Conservation (phyloP, 2,113 vertebrate genomes). For the Gallinago media region DNA sequence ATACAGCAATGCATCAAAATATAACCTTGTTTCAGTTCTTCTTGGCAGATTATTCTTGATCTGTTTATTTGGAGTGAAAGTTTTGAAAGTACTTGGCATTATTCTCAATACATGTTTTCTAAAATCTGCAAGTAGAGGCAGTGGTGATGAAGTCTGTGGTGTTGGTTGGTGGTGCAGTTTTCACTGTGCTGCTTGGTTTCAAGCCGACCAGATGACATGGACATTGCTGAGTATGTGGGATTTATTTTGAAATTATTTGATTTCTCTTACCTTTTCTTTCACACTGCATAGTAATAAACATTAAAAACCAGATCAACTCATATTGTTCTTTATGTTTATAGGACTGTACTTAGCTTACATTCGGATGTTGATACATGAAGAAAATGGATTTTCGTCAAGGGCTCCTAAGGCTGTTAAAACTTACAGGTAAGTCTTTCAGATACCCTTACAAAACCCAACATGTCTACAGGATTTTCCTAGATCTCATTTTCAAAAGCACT, state of each 20-base stretch:
- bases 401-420: background rate
- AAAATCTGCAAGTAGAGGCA: background rate
- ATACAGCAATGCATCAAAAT: background rate
- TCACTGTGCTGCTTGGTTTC: background rate
- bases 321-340: background rate
- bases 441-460: background rate
- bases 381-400: background rate
- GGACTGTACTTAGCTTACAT: background rate
- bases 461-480: background rate
- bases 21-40: background rate
- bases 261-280: background rate
- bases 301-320: background rate
- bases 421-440: background rate
- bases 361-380: background rate
- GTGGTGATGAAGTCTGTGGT: background rate
- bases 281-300: background rate
- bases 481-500: conserved; percentile 28
- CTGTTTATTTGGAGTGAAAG: background rate
- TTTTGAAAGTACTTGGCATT: background rate
- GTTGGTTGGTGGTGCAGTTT: background rate
- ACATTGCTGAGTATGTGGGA: background rate
- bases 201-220: background rate
- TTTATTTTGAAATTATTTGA: background rate
- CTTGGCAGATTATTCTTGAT: background rate
- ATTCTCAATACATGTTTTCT: background rate